Evolutionary conservation across 2,113 vertebrate genomes (phyloP).

Genomic region (Serinus canaria): DNA sequence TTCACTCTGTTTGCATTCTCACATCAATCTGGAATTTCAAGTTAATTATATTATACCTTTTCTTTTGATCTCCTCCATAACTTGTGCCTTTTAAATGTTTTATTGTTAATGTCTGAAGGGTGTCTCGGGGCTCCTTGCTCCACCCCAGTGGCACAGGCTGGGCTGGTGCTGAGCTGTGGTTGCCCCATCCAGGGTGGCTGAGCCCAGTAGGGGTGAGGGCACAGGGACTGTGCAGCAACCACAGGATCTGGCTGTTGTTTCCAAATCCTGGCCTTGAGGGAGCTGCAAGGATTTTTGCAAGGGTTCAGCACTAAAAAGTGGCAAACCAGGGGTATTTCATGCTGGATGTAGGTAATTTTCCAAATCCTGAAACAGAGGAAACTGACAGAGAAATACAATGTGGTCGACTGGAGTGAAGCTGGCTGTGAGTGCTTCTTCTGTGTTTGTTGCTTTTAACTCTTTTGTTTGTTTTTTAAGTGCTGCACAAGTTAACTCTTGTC

Average conservation of each 20-base stretch:
- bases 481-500: background rate
- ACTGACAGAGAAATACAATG: background rate
- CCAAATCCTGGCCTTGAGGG: background rate
- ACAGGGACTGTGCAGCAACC: background rate
- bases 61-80: background rate
- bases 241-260: background rate
- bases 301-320: background rate
- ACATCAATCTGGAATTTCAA: background rate
- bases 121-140: background rate
- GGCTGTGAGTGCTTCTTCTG: background rate
- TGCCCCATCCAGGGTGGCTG: background rate
- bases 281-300: background rate
- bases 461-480: background rate
- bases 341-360: background rate
- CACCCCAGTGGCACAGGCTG: accelerated
- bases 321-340: background rate
- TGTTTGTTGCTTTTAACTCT: background rate
- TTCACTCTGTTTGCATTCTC: background rate
- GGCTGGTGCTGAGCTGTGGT: background rate
- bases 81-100: background rate
- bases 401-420: background rate
- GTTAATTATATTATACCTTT: background rate
- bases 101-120: background rate
- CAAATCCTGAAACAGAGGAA: background rate
- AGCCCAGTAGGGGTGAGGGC: background rate